phyloP scores from a whole-genome alignment of 2,888 invertebrate genomes.

The Fissipunctia ypsillon region DNA sequence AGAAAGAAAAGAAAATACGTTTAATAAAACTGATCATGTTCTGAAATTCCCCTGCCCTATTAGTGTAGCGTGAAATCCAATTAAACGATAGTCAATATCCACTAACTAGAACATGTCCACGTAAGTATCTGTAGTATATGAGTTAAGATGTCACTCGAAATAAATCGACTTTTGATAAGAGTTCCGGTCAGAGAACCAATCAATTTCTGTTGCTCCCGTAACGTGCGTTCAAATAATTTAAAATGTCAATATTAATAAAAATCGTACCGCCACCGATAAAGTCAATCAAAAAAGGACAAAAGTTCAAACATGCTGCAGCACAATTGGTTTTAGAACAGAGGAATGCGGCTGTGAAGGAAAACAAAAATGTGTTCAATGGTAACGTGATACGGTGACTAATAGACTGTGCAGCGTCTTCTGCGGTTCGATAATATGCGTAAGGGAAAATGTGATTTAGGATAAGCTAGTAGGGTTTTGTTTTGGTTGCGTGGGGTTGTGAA shows the following conservation, averaged over 20 bases:
- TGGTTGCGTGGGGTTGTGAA: conserved; percentile 71
- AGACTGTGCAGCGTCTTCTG: conserved; percentile 77
- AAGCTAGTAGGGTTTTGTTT: conserved; percentile 78
- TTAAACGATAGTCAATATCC: conserved; percentile 2
- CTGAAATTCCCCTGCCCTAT: not conserved
- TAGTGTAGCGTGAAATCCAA: conserved; percentile 9
- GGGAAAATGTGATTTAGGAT: conserved; percentile 76
- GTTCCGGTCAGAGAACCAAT: conserved; percentile 58
- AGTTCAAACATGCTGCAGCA: conserved; percentile 87
- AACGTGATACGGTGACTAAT: conserved; percentile 85
- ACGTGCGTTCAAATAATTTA: conserved; percentile 62
- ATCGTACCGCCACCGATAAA: conserved; percentile 81
- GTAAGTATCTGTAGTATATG: conserved; percentile 14
- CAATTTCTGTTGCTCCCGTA: conserved; percentile 61
- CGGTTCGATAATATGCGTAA: conserved; percentile 48
- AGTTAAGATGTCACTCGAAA: conserved; percentile 48
- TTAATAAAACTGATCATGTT: not conserved
- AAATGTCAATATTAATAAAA: conserved; percentile 78
- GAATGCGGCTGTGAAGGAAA: conserved; percentile 80
- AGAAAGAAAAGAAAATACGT: no score
- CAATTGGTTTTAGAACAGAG: conserved; percentile 80
- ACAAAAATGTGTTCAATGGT: conserved; percentile 84
- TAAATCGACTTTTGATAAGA: conserved; percentile 57
- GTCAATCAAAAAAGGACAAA: conserved; percentile 88
- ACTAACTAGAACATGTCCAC: conserved; percentile 14